A percentile compares a stretch with the other conserved stretches of the same genome.
These are phyloP conservation scores for Cotesia congregata DNA, from an alignment of 2,888 invertebrate genomes.

Conservation along the genomic window DNA sequence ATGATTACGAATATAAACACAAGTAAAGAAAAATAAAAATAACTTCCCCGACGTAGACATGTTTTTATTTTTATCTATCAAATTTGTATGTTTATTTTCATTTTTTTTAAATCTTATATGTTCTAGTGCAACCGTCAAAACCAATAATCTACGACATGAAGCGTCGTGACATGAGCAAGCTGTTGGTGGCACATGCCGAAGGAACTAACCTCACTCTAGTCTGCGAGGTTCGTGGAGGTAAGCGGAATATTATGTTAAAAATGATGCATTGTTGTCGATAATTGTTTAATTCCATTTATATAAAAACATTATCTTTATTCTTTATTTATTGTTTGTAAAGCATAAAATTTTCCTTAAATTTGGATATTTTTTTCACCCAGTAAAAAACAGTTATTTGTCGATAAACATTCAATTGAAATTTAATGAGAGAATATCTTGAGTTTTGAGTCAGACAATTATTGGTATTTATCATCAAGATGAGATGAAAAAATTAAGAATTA, in stretches of 20 bases:
- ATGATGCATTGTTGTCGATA: slow-evolving; percentile 35
- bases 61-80: neutral
- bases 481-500: no score
- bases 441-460: no score
- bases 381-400: no score
- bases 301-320: neutral
- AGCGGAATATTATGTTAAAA: slow-evolving; percentile 59
- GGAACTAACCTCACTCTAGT: slow-evolving; percentile 86
- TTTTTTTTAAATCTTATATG: slow-evolving; percentile 23
- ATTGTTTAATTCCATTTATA: slow-evolving; percentile 33
- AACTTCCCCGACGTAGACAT: neutral
- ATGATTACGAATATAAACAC: neutral
- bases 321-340: neutral
- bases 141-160: slow-evolving; percentile 89
- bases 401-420: no score
- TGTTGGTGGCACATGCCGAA: slow-evolving; percentile 89
- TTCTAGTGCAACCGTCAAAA: slow-evolving; percentile 86
- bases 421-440: no score
- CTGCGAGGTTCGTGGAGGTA: slow-evolving; percentile 90
- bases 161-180: slow-evolving; percentile 83
- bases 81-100: neutral
- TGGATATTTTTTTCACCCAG: neutral
- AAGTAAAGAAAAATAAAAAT: neutral
- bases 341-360: neutral
- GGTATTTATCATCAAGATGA: no score